Evolutionary conservation across 2,888 invertebrate genomes (phyloP), one percentile per base, ranked within the genome.

Genomic region (Limnephilus lunatus): DNA sequence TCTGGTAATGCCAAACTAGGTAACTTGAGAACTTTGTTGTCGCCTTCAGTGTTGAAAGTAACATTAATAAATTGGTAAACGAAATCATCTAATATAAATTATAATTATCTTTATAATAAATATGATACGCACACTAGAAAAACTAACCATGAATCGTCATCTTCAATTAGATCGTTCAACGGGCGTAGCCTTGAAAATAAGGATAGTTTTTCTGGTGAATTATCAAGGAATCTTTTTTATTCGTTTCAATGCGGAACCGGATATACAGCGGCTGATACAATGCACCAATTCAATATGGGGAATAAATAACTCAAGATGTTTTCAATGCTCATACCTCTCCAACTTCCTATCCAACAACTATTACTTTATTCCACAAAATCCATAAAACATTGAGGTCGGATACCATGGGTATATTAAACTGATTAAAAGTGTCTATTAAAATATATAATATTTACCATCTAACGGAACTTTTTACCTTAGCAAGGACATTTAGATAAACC

Each of bases 201-300:
- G 25, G 68, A 68, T 25, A 25, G 68, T 68, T 68, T 68, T 68
- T 68, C 68, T 68, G 68, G 68, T 85, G 31, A 25, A 39, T 85
- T 85, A 39, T 85, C 85, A 85, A 85, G 31, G 85, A 39, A 35
- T 32, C 3, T 32, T 85, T 85, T 85, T 85, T 85, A 85, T 85
- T 19, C 19, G n/a, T 25, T 85, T 85, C 32, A 32, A 85, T 85
- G 39, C 85, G 85, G 85, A 85, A 85, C 85, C 32, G 85, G 85
- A 85, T 35, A 85, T 19, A 85, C 7, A 31, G 31, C n/a, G 68
- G 9, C 68, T 68, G 25, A 19, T 68, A 68, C 68, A 68, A 68
- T 68, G 68, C 9, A 68, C 68, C n/a, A 68, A 68, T 68, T 68
- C 68, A 9, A 68, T 25, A n/a, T 25, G 68, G 25, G 25, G 68